Conservation (phyloP, 1,140 invertebrate species). For the Drosophila ohnishii region DNA sequence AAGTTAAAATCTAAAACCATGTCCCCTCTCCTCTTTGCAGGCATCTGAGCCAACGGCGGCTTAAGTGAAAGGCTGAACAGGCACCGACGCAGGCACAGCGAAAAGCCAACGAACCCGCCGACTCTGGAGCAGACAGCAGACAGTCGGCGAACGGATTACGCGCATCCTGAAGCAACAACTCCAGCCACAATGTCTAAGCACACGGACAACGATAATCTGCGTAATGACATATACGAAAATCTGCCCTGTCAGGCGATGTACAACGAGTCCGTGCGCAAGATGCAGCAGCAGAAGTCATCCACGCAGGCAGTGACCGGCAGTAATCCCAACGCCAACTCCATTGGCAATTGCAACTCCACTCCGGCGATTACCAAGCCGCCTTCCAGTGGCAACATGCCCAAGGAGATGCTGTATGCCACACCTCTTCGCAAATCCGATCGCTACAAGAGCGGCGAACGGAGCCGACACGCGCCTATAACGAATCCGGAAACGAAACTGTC, state of each 20-base stretch:
- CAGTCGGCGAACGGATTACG: conserved; percentile 51
- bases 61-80: conserved; percentile 50
- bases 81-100: conserved; percentile 9
- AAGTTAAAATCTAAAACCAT: conserved; percentile 17
- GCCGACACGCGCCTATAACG: conserved; percentile 42
- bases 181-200: conserved; percentile 77
- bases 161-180: conserved; percentile 38
- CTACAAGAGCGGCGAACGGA: conserved; percentile 79
- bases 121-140: conserved; percentile 27
- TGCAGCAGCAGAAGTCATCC: conserved; percentile 67
- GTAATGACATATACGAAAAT: conserved; percentile 83
- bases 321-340: conserved; percentile 71
- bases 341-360: conserved; percentile 61
- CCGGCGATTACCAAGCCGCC: conserved; percentile 41
- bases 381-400: conserved; percentile 60
- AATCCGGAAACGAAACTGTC: conserved; percentile 62
- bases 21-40: conserved; percentile 41
- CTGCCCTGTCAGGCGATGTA: conserved; percentile 82
- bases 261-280: conserved; percentile 82
- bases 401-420: conserved; percentile 82
- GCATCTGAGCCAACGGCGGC: conserved; percentile 5
- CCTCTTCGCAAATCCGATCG: conserved; percentile 81
- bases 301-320: conserved; percentile 44
- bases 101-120: conserved; percentile 43
- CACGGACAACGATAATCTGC: conserved; percentile 81